Evolutionary conservation across 2,113 vertebrate genomes (phyloP), one percentile per base, ranked within the genome.

Genomic region (Pipra filicauda): DNA sequence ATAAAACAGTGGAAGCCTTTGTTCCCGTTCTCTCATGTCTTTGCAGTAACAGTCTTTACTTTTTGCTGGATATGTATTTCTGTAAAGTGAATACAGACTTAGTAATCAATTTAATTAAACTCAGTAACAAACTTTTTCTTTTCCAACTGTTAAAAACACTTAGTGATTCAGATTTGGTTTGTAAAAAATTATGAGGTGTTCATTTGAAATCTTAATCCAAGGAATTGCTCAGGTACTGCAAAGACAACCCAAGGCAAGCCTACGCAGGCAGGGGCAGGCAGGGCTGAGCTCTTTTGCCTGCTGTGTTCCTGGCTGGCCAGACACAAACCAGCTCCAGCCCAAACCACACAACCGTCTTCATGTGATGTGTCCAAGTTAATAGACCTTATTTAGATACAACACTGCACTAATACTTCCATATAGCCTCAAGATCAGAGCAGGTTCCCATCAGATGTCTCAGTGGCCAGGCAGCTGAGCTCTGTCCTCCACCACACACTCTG

Each of bases 251-350:
- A 61, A 77, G 79, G 69, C 96, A 93, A 92, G 91, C 64, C 91
- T 58, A 22, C 1, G 2, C 95, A 96, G 85, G 95, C 80, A 77
- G 44, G 31, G 67, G 31, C 80, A 92, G 89, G 93, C 82, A 91
- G 67, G 62, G 88, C 71, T 39, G 70, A 93, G 62, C 26, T 58
- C 85, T 73, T 88, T 11, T 39, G 64, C 85, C 85, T 93, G 71
- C 48, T 74, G 67, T 41, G 49, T 78, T 96, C 76, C 65, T 7
- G 6, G 57, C 83, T 78, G 76, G 86, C 80, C 86, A 97, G 79
- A 94, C 92, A 92, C 64, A 92, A 93, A 92, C 54, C 85, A 90
- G 67, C 59, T 91, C 86, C 65, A 93, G 80, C 75, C 64, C 80
- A 66, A 92, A 86, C 54, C 51, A 84, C 0, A 19, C 72, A 88